Evolutionary conservation across 2,113 vertebrate genomes (phyloP), one percentile per base, ranked within the genome.

Genomic region (Butorides virescens): DNA sequence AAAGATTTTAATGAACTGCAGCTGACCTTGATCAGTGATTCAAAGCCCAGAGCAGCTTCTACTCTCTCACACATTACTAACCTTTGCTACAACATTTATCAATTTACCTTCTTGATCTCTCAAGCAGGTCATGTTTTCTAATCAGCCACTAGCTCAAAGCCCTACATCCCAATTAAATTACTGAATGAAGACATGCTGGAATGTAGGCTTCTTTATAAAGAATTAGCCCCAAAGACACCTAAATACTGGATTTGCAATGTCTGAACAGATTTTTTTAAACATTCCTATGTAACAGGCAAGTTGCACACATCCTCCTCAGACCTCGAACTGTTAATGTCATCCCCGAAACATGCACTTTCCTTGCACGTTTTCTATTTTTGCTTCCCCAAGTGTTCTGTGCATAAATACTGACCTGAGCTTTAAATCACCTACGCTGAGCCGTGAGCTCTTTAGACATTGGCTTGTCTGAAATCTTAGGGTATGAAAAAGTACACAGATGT

Each of bases 21-120:
- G 98, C 98, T 98, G 98, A 99, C 99, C 98, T 99, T 99, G 98
- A 99, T 99, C 98, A 98, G 95, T 97, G 98, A 98, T 97, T 98
- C 98, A 98, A 95, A 98, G 97, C 98, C 97, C 97, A 95, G 96
- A 97, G 98, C 98, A 96, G 97, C 98, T 97, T 98, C 97, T 94
- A 93, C 95, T 98, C 98, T 98, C 98, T 97, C 98, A 98, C 97
- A 98, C 98, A 96, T 96, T 96, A 96, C 97, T 97, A 98, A 97
- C 98, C 98, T 98, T 97, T 98, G 97, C 98, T 98, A 97, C 97
- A 98, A 98, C 98, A 99, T 99, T 99, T 98, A 99, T 99, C 99
- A 99, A 98, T 98, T 98, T 98, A 97, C 98, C 98, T 98, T 98
- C 99, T 99, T 99, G 99, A 99, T 99, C 99, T 99, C 97, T 99